A percentile compares a stretch with the other conserved stretches of the same genome.
Conservation (phyloP, 1,140 invertebrate genomes). For the Thaumatotibia leucotreta region DNA sequence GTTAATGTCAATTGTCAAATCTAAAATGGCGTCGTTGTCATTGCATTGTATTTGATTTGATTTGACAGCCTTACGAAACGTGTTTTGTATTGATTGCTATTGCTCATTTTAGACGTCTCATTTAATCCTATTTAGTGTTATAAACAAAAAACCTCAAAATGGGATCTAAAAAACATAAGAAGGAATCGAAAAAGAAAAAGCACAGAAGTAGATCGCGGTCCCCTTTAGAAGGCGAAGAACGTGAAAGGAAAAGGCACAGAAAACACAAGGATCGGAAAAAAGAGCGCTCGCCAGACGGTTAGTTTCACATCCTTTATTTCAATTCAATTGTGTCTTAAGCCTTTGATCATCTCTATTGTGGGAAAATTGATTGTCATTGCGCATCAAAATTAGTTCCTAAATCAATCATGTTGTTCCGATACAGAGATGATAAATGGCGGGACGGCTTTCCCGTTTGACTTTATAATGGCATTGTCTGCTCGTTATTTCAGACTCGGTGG, state of each 20-base stretch:
- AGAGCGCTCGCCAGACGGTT: conserved; percentile 66
- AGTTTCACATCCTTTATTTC: conserved; percentile 36
- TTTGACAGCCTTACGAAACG: too few species aligned
- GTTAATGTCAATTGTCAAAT: too few species aligned
- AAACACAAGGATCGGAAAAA: conserved; percentile 70
- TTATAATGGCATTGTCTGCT: conserved; percentile 72
- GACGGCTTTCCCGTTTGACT: conserved; percentile 47
- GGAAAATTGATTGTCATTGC: not conserved
- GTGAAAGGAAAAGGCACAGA: conserved; percentile 59
- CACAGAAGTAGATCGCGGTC: conserved; percentile 65
- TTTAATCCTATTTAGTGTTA: too few species aligned
- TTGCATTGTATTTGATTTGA: too few species aligned
- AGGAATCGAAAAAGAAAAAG: conserved; percentile 71
- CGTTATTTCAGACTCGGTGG: conserved; percentile 71
- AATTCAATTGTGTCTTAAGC: conserved; percentile 30
- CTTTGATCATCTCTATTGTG: conserved; percentile 38
- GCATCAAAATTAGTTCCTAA: not conserved
- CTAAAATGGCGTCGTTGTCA: too few species aligned
- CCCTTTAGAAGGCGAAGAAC: conserved; percentile 54
- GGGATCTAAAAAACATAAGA: conserved; percentile 71
- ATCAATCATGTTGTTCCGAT: not conserved
- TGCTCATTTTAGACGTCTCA: too few species aligned
- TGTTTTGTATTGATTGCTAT: too few species aligned
- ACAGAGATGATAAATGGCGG: conserved; percentile 36
- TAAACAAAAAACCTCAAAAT: conserved; percentile 25